Base-by-base conservation (phyloP, 1,140 invertebrate species). In the Scylla paramamosain region DNA sequence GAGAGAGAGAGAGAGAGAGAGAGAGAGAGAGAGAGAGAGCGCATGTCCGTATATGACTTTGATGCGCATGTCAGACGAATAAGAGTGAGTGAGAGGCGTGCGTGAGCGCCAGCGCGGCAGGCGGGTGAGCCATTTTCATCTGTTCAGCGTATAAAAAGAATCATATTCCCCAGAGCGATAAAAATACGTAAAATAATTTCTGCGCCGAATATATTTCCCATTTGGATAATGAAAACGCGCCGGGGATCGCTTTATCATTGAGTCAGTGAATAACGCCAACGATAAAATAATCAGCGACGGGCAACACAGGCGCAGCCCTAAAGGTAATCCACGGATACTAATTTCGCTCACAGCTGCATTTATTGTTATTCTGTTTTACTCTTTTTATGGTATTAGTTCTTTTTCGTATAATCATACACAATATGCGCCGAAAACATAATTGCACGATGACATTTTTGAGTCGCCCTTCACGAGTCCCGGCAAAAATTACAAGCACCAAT, bases 391-490 rank as follows among this genome's bases (percentile, higher is more conserved):
- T 77, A 77, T 77, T 77, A 77, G 92, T 93, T 93, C 39, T 94
- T 91, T 46, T 84, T 91, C 45, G 29, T 94, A 94, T 94, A 82
- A 94, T 94, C 87, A 94, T 94, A 94, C 39, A 94, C 93, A 91
- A 94, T 94, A 94, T 94, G 93, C 88, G 32, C 88, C 67, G 45
- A 94, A 77, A 77, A 94, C 93, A 94, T 94, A 94, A 94, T 94
- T 94, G 93, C 93, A 83, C 88, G 87, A 94, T 94, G 93, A 94
- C 93, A 94, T 94, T 94, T 94, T 94, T 94, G 93, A 94, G 25
- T 82, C 77, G 45, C 31, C 39, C 93, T 94, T 83, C 93, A 77
- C 67, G 67, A 77, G 87, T 77, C 87, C 32, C 8, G 16, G 39
- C 32, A 28, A 90, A 90, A 91, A 89, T 29, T 93, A 82, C 59